Evolutionary conservation across 1,140 invertebrate genomes (phyloP).

Genomic region (Drosophila hydei): DNA sequence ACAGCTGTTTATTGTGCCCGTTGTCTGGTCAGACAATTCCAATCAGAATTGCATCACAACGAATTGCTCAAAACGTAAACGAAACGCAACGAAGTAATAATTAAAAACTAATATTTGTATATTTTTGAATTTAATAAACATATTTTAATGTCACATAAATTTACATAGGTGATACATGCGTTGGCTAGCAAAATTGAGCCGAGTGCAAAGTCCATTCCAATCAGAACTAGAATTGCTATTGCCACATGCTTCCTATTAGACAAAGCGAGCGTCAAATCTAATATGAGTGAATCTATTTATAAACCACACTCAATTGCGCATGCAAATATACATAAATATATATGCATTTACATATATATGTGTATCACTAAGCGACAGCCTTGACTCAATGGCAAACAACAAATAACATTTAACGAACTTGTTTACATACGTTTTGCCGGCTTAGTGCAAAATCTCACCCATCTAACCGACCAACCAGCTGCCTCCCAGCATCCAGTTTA

Average conservation of each 20-base stretch:
- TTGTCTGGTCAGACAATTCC: constrained; percentile 26
- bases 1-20: constrained; percentile 59
- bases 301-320: constrained; percentile 20
- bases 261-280: not conserved
- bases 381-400: constrained; percentile 60
- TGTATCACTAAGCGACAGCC: constrained; percentile 28
- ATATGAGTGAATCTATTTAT: constrained; percentile 43
- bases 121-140: not conserved
- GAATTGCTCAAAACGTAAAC: constrained; percentile 30
- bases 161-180: constrained; percentile 12
- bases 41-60: constrained; percentile 60
- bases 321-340: not conserved
- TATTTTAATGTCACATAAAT: constrained; percentile 3
- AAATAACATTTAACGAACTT: constrained; percentile 69
- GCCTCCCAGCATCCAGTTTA: constrained; percentile 40
- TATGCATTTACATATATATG: constrained; percentile 19
- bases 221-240: constrained; percentile 13
- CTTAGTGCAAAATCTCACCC: constrained; percentile 23
- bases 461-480: not conserved
- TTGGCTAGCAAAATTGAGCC: constrained; percentile 1
- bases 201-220: constrained; percentile 44
- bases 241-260: constrained; percentile 1
- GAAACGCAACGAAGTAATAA: constrained; percentile 8
- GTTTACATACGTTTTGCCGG: constrained; percentile 69
- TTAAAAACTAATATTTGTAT: not conserved